A percentile compares a stretch with the other conserved stretches of the same genome.
Evolutionary conservation across 2,888 invertebrate genomes (phyloP).

Genomic region (Phania funesta): DNA sequence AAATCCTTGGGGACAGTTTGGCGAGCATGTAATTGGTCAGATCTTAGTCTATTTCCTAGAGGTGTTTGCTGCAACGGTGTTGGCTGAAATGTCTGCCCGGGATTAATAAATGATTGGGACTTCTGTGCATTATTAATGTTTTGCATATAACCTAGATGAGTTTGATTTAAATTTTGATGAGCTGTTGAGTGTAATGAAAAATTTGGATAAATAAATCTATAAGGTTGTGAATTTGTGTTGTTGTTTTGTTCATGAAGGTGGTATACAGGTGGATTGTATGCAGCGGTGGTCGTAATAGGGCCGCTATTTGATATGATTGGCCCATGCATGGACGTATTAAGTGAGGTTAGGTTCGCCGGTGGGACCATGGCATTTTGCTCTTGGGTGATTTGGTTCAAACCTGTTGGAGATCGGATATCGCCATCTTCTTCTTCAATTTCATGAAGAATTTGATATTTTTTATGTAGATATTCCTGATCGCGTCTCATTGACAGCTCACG

Average conservation of each 20-base stretch:
- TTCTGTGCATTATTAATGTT: constrained; percentile 25
- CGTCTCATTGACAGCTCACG: constrained; percentile 37
- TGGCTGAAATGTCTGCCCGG: no score
- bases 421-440: constrained; percentile 5
- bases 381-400: not conserved
- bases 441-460: constrained; percentile 47
- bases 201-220: constrained; percentile 25
- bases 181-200: constrained; percentile 6
- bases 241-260: constrained; percentile 5
- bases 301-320: not conserved
- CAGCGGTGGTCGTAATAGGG: not conserved
- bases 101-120: no score
- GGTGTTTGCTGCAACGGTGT: no score
- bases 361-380: not conserved
- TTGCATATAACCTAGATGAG: not conserved
- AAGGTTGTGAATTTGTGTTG: not conserved
- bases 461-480: constrained; percentile 36
- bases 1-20: no score
- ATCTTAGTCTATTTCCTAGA: no score
- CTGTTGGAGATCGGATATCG: not conserved
- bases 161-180: constrained; percentile 16
- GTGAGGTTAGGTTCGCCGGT: not conserved
- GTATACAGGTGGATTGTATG: not conserved
- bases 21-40: no score
- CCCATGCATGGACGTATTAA: not conserved